Evolutionary conservation across 2,888 invertebrate genomes (phyloP), one percentile per base, ranked within the genome.

Genomic region (Drosophila rellima): DNA sequence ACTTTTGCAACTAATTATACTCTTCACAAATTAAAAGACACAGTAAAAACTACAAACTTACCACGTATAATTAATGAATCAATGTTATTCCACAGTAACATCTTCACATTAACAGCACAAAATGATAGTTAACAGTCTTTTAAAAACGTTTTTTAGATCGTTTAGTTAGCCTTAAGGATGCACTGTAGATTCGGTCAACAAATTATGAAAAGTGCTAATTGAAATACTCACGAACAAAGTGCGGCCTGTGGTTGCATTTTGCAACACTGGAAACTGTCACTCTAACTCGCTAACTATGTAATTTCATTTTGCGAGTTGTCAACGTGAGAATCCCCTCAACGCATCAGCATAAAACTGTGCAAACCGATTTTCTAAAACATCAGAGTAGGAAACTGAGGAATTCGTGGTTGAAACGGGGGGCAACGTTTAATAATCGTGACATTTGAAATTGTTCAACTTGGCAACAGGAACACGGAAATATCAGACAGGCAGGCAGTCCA

Each of bases 391-490:
- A 39, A 15, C 15, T 1, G 5, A n/a, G 0, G 8, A 40, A 18
- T 26, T 15, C 54, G 13, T 1, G 18, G 18, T 11, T 10, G 44
- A 8, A 23, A 7, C n/a, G n/a, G 1, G 15, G 31, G 4, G 31
- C 15, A 31, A 33, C 44, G 68, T 45, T 60, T 75, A 75, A 69
- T 78, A 75, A 75, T 69, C 78, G 78, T 75, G 75, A 75, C 74
- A 78, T 75, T 74, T 61, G 48, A 55, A 75, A 55, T 67, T 67
- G 78, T 37, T 66, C 35, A 74, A 72, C 35, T 66, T 52, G 60
- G 45, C 15, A 48, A 59, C 54, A 52, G 61, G 50, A 57, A 67
- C 47, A 51, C 67, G 62, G 78, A 73, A 73, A 74, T 73, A 69
- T 61, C 74, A 29, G 62, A 61, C 70, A 75, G 65, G 26, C 54